Conservation (phyloP, 2,113 vertebrate genomes). For the Noturus placidus region DNA sequence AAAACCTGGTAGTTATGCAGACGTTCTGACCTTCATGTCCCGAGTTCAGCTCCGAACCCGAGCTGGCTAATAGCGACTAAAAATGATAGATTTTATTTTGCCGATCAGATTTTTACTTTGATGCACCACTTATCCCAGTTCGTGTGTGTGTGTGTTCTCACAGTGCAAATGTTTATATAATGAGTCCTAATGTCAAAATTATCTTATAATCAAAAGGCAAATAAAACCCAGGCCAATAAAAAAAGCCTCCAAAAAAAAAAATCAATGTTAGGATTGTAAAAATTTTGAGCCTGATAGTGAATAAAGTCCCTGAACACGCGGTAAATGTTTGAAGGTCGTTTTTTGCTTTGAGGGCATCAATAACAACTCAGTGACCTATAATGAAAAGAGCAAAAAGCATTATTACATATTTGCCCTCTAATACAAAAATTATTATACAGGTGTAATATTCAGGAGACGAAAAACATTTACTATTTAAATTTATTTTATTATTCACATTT, state of each 20-base stretch:
- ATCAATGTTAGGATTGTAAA: constrained; percentile 19
- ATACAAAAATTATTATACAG: not conserved
- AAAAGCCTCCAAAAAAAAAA: not conserved
- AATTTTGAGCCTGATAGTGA: not conserved
- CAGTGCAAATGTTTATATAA: not conserved
- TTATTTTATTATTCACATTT: not conserved
- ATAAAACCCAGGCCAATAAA: constrained; percentile 17
- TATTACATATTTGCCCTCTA: not conserved
- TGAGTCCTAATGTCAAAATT: not conserved
- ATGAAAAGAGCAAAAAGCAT: not conserved
- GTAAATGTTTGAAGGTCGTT: constrained; percentile 34
- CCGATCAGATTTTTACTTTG: not conserved
- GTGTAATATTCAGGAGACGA: not conserved
- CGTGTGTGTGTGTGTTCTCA: constrained; percentile 9
- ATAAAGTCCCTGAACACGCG: constrained; percentile 15
- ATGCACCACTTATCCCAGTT: not conserved
- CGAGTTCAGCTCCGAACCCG: not conserved
- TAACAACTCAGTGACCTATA: not conserved
- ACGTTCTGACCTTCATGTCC: not conserved
- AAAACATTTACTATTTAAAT: not conserved
- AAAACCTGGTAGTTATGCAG: not conserved
- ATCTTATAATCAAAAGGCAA: constrained; percentile 25
- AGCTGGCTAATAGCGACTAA: not conserved
- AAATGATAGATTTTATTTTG: not conserved
- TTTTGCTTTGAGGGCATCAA: not conserved